Conservation (phyloP, 2,797 vertebrate genomes). For the Mormyrus hasselquistii region DNA sequence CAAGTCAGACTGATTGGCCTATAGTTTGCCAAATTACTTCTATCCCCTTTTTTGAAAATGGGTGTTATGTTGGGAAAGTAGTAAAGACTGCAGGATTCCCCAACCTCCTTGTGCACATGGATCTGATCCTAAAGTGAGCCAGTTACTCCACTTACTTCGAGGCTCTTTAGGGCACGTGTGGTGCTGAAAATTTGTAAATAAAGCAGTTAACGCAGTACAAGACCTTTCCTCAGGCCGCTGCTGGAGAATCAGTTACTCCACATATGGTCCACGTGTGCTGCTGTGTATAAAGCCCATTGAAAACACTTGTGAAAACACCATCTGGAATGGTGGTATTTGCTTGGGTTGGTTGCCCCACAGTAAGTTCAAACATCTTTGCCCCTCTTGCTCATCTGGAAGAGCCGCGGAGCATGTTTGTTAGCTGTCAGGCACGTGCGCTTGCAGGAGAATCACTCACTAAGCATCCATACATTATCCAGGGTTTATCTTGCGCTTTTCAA, state of each 20-base stretch:
- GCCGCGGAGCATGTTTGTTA: not conserved
- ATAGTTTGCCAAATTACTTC: no score
- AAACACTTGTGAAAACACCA: not conserved
- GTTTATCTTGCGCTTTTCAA: not conserved
- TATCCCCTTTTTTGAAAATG: no score
- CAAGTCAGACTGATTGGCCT: no score
- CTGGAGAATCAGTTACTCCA: not conserved
- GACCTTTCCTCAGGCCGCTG: not conserved
- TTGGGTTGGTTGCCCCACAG: not conserved
- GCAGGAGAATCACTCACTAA: not conserved
- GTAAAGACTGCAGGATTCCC: not conserved
- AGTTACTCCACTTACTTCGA: not conserved
- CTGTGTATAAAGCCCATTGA: not conserved
- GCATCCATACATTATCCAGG: not conserved
- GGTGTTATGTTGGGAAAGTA: not conserved
- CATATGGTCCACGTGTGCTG: not conserved
- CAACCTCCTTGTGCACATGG: not conserved
- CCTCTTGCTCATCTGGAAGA: not conserved
- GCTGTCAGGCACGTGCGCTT: not conserved
- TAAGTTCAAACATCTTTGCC: not conserved
- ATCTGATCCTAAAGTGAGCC: not conserved
- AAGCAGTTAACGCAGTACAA: not conserved
- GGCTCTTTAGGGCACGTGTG: not conserved
- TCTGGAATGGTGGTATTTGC: not conserved
- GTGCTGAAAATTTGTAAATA: not conserved